phyloP scores from a whole-genome alignment of 1,140 invertebrate genomes.

The Hylyphantes graminicola region DNA sequence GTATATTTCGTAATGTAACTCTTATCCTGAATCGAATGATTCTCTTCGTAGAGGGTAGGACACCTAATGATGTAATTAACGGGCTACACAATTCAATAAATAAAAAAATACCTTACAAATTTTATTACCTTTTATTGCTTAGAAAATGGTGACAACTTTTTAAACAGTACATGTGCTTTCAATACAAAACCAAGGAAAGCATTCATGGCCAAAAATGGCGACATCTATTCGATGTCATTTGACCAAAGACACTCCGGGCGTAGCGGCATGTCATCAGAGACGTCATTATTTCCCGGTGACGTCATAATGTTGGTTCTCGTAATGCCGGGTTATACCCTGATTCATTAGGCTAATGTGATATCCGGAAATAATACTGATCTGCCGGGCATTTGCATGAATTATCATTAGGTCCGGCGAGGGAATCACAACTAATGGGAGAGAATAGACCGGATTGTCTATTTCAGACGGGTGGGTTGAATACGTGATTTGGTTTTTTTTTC shows the following conservation, averaged over 20 bases:
- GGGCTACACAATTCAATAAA: no score
- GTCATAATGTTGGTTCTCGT: slow-evolving; percentile 58
- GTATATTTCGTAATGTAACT: no score
- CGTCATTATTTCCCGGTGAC: slow-evolving; percentile 50
- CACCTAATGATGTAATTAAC: no score
- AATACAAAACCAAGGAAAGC: neutral
- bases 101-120: no score
- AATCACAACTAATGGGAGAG: slow-evolving; percentile 29
- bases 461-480: no score
- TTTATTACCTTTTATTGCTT: no score
- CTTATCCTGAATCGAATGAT: no score
- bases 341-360: slow-evolving; percentile 57
- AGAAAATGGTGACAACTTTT: no score
- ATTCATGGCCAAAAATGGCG: slow-evolving; percentile 31
- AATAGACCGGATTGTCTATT: neutral
- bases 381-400: slow-evolving; percentile 53
- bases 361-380: slow-evolving; percentile 50
- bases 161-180: no score
- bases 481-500: no score
- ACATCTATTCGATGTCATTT: neutral
- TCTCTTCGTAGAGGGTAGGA: no score
- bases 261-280: slow-evolving; percentile 47
- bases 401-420: slow-evolving; percentile 37
- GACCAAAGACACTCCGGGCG: slow-evolving; percentile 21
- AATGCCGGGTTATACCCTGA: slow-evolving; percentile 42